Evolutionary conservation across 2,797 vertebrate genomes (phyloP), one percentile per base, ranked within the genome.

Genomic region (Ficedula albicollis): DNA sequence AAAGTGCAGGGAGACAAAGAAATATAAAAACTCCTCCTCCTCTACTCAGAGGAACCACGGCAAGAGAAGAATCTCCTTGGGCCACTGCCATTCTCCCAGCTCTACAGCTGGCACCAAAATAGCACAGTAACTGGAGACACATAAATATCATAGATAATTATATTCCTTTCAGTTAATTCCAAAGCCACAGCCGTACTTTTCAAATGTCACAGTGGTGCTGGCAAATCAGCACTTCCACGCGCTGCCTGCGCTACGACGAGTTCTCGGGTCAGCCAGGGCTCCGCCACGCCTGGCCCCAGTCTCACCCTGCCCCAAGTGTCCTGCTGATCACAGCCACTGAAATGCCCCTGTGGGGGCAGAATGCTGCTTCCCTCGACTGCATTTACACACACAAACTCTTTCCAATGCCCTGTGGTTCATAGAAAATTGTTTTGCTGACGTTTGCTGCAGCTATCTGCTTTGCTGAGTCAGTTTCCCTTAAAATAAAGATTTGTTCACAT

Each of bases 71-170:
- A 70, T 70, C 16, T 79, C 11, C 14, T 39, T 87, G 75, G 75
- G 52, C 56, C 44, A 21, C 38, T 66, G 84, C 36, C 49, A 23
- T 84, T 79, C 82, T 41, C 27, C 27, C 46, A 41, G 34, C 67
- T 89, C 49, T 60, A 54, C 17, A 91, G 70, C 56, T 73, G 59
- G 66, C 44, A 90, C 74, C 34, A 79, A 87, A 91, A 87, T 70
- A 92, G 54, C 44, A 51, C 58, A 52, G 93, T 66, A 92, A 96
- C 84, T 73, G 55, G 43, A 86, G 79, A 63, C 32, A 70, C 44
- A 89, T 48, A 89, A 93, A 93, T 94, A 93, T 55, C 62, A 76
- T 0, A 78, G 79, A 56, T 92, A 79, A 85, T 91, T 89, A 80
- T 74, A 80, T 48, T 75, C 80, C 55, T 41, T 77, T 59, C 29